Conservation (phyloP, 2,888 invertebrate species). For the Siphlonurus alternatus region DNA sequence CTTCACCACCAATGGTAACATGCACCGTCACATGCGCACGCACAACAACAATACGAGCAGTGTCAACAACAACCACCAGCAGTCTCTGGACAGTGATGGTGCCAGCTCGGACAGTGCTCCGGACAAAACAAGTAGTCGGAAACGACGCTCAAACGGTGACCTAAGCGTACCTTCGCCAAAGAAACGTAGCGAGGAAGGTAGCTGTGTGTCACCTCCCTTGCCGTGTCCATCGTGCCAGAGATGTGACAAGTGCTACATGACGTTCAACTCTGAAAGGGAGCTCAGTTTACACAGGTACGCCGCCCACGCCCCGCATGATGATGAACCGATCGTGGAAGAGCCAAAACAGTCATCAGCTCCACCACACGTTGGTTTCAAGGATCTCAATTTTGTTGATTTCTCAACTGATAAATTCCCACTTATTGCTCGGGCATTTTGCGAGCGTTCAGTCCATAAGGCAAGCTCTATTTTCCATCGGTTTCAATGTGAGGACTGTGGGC, state of each 20-base stretch:
- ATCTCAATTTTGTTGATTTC: conserved; percentile 62
- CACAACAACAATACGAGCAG: conserved; percentile 30
- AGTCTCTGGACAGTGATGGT: conserved; percentile 12
- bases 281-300: neutral
- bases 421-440: conserved; percentile 56
- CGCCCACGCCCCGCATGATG: neutral
- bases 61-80: conserved; percentile 21
- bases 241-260: neutral
- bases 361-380: conserved; percentile 39
- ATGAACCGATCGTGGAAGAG: neutral
- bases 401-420: conserved; percentile 62
- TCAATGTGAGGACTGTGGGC: conserved; percentile 49
- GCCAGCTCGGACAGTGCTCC: neutral
- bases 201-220: neutral
- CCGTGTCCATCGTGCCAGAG: neutral
- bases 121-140: neutral
- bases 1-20: conserved; percentile 72
- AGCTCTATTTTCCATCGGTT: conserved; percentile 39
- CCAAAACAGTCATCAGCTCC: neutral
- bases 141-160: neutral
- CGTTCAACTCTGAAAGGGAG: neutral
- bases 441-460: conserved; percentile 42
- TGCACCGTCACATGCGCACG: conserved; percentile 67
- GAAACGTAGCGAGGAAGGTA: neutral
- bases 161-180: neutral